A percentile compares a stretch with the other conserved stretches of the same genome.
Evolutionary conservation across 2,888 invertebrate genomes (phyloP).

Genomic region (Caenorhabditis sp.): DNA sequence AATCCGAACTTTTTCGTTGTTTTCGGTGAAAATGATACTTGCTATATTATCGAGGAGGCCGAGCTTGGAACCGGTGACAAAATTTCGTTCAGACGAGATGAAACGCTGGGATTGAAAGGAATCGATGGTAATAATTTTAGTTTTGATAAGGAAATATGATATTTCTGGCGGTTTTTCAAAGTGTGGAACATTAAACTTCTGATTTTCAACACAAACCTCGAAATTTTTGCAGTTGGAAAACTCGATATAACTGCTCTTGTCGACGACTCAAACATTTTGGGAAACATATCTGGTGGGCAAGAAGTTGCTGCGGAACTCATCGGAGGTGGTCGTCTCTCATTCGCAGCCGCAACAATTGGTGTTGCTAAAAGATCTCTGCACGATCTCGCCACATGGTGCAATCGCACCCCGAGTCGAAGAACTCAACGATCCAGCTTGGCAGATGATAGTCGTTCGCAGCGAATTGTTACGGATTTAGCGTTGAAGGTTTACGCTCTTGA

Average conservation of each 20-base stretch:
- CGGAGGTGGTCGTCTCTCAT: constrained; percentile 41
- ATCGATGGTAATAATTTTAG: constrained; percentile 31
- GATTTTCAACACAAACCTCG: too few species aligned
- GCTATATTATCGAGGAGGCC: constrained; percentile 53
- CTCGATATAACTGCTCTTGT: constrained; percentile 36
- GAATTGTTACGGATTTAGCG: constrained; percentile 45
- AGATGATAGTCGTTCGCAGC: constrained; percentile 35
- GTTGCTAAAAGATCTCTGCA: constrained; percentile 40
- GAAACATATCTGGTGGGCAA: constrained; percentile 25
- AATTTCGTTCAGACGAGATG: constrained; percentile 35
- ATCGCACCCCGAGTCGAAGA: constrained; percentile 35
- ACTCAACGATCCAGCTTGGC: constrained; percentile 28
- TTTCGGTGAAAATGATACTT: constrained; percentile 53
- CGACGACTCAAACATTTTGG: constrained; percentile 33
- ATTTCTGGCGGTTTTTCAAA: background rate
- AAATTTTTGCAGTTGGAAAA: constrained; percentile 40
- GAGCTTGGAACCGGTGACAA: constrained; percentile 42
- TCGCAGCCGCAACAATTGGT: constrained; percentile 50
- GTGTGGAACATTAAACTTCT: background rate
- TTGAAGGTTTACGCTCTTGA: constrained; percentile 62
- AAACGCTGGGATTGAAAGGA: constrained; percentile 51
- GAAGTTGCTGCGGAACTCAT: constrained; percentile 43
- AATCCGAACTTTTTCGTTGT: constrained; percentile 65
- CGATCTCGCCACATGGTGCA: constrained; percentile 45
- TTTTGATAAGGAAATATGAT: background rate